Base-by-base conservation (phyloP, 2,797 vertebrate species). In the Toxotes lorentzi region DNA sequence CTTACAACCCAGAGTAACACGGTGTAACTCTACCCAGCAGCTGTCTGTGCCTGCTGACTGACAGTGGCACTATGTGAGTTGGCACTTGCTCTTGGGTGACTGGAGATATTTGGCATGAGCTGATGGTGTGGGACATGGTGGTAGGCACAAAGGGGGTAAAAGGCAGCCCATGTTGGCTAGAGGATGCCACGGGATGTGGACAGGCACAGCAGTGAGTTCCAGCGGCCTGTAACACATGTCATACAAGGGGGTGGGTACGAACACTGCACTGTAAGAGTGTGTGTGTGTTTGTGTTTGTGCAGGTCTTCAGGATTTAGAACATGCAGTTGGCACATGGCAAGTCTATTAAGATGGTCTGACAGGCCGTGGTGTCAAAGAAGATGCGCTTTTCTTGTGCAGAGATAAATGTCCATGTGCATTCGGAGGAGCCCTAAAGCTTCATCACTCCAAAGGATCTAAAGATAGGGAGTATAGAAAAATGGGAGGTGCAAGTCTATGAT, bases 21-120 rank as follows among this genome's bases (percentile, higher is more conserved):
- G 40, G 76, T 81, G 91, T 84, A 92, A 92, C 91, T 89, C 77
- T 77, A 90, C 77, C 91, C 89, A 86, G 89, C 92, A 91, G 91
- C 92, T 92, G 91, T 85, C 88, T 63, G 7, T 79, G 77, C 73
- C 79, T 70, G 89, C 89, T 93, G 92, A 93, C 82, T 86, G 92
- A 92, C 91, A 86, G 56, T 38, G 32, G 81, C 68, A 64, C 89
- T 73, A 90, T 85, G 85, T 35, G 74, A 89, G 88, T 41, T 92
- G 93, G 90, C 89, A 91, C 83, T 82, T 69, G 88, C 89, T 90
- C 86, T 48, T 5, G 79, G 92, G 84, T 80, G 88, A 91, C 80
- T 61, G 78, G 69, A 90, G 86, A 83, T 85, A 90, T 87, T 87
- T 91, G 90, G 88, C 86, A 91, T 82, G 85, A 90, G 86, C 81